These are phyloP conservation scores for Lepisosteus osseus DNA, from an alignment of 2,113 vertebrate genomes.

Conservation along the genomic window DNA sequence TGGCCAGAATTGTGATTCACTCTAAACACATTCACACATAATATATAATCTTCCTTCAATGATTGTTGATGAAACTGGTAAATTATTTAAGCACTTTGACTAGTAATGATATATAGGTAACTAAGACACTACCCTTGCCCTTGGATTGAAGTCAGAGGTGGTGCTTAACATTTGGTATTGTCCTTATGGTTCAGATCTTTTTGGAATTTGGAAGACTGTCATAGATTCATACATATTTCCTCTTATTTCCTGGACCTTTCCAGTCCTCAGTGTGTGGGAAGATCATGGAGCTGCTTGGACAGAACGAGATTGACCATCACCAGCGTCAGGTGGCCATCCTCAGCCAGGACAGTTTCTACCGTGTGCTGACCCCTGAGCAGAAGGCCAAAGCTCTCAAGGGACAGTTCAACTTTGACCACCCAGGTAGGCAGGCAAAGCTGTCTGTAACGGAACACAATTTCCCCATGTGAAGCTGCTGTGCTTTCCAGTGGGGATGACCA, in stretches of 20 bases:
- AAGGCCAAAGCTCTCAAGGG: constrained; percentile 92
- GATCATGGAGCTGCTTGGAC: constrained; percentile 94
- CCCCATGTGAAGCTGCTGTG: neutral
- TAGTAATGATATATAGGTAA: too few species aligned
- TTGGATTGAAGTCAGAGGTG: too few species aligned
- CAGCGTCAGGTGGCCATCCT: constrained; percentile 95
- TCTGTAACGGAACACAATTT: neutral
- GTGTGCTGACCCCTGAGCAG: constrained; percentile 88
- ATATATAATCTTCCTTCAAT: too few species aligned
- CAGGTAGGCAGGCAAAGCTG: constrained; percentile 65
- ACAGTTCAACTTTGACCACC: constrained; percentile 98
- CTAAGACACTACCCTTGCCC: too few species aligned
- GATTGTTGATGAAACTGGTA: too few species aligned
- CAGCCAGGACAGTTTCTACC: constrained; percentile 97
- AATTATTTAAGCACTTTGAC: too few species aligned
- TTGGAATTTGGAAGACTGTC: too few species aligned
- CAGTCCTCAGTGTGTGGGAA: constrained; percentile 94
- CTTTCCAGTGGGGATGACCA: neutral
- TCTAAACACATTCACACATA: too few species aligned
- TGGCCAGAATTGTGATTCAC: too few species aligned
- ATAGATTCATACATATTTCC: neutral
- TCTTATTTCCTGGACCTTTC: neutral
- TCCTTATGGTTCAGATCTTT: neutral
- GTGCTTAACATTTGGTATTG: neutral
- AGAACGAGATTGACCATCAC: constrained; percentile 91